A percentile compares a stretch with the other conserved stretches of the same genome.
Evolutionary conservation across 2,113 vertebrate genomes (phyloP).

Genomic region (Chloroceryle aenea): DNA sequence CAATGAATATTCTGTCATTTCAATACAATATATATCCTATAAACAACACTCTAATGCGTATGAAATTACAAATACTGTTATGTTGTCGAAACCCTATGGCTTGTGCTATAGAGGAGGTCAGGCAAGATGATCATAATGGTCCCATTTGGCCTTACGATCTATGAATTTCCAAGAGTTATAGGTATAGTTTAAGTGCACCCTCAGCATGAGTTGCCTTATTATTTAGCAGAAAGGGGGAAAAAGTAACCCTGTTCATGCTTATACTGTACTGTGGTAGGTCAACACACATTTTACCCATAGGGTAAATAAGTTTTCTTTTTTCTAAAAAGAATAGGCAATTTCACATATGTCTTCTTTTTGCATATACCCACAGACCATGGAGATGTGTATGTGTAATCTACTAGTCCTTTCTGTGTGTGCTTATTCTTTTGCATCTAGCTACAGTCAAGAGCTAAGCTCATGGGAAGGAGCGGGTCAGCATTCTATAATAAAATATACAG

Average conservation of each 20-base stretch:
- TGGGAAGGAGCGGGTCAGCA: background rate
- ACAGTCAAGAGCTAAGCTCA: background rate
- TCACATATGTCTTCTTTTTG: background rate
- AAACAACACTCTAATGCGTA: constrained; percentile 52
- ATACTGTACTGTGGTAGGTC: background rate
- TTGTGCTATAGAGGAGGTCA: constrained; percentile 55
- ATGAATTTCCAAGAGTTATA: constrained; percentile 64
- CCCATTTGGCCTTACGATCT: constrained; percentile 58
- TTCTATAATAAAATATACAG: background rate
- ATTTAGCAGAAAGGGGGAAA: constrained; percentile 47
- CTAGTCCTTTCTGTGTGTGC: background rate
- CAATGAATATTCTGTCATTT: constrained; percentile 37
- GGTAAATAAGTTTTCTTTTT: background rate
- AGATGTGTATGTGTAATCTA: background rate
- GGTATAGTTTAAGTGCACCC: constrained; percentile 53
- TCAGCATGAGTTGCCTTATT: constrained; percentile 63
- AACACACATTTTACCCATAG: background rate
- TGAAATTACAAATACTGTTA: constrained; percentile 56
- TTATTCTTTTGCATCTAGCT: background rate
- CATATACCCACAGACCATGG: background rate
- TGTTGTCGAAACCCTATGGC: constrained; percentile 54
- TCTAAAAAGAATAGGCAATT: background rate
- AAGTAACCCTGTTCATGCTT: constrained; percentile 26
- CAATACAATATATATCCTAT: constrained; percentile 38
- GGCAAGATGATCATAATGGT: constrained; percentile 57